These are phyloP conservation scores for Selene dorsalis DNA, from an alignment of 2,797 vertebrate genomes.

Conservation along the genomic window DNA sequence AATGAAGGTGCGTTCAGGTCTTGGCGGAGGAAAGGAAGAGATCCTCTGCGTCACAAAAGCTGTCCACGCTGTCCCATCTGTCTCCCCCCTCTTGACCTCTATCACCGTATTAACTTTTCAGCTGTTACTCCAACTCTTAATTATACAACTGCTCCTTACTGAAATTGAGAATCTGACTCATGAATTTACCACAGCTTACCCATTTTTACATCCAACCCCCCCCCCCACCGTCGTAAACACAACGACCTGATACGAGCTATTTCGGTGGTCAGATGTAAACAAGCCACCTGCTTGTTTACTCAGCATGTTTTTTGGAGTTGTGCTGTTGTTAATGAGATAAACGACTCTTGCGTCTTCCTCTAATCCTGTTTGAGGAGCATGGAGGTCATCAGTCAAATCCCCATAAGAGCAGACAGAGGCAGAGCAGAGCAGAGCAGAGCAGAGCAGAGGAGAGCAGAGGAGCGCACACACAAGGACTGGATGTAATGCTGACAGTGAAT, in stretches of 20 bases:
- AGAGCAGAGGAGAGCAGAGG: conserved; percentile 1
- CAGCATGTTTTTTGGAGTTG: conserved; percentile 24
- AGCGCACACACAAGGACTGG: conserved; percentile 13
- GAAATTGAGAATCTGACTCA: not conserved
- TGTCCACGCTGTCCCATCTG: conserved; percentile 30
- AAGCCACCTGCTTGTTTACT: no score
- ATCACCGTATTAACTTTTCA: conserved; percentile 1
- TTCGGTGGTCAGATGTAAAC: conserved; percentile 10
- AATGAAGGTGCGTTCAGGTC: conserved; percentile 37
- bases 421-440: no score
- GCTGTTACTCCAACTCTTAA: not conserved
- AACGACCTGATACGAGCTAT: not conserved
- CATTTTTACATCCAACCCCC: not conserved
- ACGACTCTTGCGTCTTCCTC: conserved; percentile 46
- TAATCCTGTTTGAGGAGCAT: conserved; percentile 69
- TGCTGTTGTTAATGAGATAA: conserved; percentile 70
- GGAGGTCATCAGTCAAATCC: conserved; percentile 61
- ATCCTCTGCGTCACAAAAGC: conserved; percentile 44
- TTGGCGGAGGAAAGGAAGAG: not conserved
- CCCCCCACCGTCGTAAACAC: not conserved
- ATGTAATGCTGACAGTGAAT: conserved; percentile 7
- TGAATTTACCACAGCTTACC: not conserved
- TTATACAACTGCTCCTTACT: not conserved
- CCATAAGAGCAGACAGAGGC: conserved; percentile 55
- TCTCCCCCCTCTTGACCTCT: conserved; percentile 10